Evolutionary conservation across 2,113 vertebrate species (phyloP).

Genomic region (Aspidoscelis tigris): DNA sequence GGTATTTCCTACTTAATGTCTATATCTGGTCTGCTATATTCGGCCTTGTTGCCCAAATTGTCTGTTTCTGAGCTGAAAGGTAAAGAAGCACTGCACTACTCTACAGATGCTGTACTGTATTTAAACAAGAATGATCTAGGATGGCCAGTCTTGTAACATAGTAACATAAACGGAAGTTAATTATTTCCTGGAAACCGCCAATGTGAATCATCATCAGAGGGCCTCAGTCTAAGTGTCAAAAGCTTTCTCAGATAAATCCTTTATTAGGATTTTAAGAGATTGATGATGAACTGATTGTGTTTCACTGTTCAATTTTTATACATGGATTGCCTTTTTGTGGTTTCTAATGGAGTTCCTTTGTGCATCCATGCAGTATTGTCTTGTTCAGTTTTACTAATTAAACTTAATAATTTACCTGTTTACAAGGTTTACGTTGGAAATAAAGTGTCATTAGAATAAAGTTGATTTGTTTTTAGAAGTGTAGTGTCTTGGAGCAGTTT

Average conservation of each 20-base stretch:
- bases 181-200: constrained; percentile 21
- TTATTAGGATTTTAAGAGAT: constrained; percentile 31
- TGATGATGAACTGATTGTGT: constrained; percentile 20
- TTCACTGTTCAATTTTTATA: constrained; percentile 35
- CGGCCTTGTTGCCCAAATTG: background rate
- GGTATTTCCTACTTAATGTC: background rate
- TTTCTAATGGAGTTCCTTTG: constrained; percentile 55
- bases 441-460: constrained; percentile 49
- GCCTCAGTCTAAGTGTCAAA: constrained; percentile 14
- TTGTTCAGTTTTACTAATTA: constrained; percentile 51
- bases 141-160: constrained; percentile 22
- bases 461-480: constrained; percentile 53
- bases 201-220: background rate
- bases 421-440: constrained; percentile 52
- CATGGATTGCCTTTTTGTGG: constrained; percentile 39
- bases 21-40: background rate
- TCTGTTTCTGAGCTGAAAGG: constrained; percentile 13
- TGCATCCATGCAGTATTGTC: constrained; percentile 27
- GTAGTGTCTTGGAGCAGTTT: constrained; percentile 53
- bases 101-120: background rate
- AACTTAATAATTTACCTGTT: constrained; percentile 38
- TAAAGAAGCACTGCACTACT: constrained; percentile 19
- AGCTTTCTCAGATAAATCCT: constrained; percentile 33
- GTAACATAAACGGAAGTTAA: constrained; percentile 28
- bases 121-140: constrained; percentile 4